A percentile compares a stretch with the other conserved stretches of the same genome.
phyloP scores from a whole-genome alignment of 2,797 vertebrate genomes.

The Epinephelus awoara region DNA sequence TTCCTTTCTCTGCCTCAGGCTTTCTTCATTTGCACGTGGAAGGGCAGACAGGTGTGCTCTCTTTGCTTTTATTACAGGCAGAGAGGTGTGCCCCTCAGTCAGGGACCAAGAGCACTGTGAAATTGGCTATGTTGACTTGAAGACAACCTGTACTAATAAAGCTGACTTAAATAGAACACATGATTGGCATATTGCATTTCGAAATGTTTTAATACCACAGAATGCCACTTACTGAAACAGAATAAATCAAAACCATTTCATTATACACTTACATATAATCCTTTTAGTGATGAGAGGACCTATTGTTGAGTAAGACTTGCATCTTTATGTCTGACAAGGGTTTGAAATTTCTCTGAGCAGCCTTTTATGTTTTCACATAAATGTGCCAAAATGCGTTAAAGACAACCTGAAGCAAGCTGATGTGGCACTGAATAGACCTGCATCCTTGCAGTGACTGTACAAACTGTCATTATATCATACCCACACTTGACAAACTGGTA shows the following conservation, averaged over 20 bases:
- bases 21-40: no score
- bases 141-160: not conserved
- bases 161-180: not conserved
- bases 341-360: not conserved
- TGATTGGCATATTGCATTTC: not conserved
- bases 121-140: not conserved
- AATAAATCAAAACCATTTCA: not conserved
- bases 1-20: no score
- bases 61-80: no score
- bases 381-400: not conserved
- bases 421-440: not conserved
- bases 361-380: slow-evolving; percentile 8
- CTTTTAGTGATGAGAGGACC: not conserved
- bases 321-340: not conserved
- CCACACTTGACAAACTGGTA: not conserved
- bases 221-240: not conserved
- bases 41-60: no score
- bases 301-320: not conserved
- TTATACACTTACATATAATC: not conserved
- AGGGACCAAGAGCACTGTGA: no score
- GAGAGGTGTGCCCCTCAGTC: no score
- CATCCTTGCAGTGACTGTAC: not conserved
- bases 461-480: slow-evolving; percentile 2
- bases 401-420: not conserved
- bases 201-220: not conserved